Evolutionary conservation across 2,797 vertebrate genomes (phyloP).

Genomic region (Microchirus variegatus): DNA sequence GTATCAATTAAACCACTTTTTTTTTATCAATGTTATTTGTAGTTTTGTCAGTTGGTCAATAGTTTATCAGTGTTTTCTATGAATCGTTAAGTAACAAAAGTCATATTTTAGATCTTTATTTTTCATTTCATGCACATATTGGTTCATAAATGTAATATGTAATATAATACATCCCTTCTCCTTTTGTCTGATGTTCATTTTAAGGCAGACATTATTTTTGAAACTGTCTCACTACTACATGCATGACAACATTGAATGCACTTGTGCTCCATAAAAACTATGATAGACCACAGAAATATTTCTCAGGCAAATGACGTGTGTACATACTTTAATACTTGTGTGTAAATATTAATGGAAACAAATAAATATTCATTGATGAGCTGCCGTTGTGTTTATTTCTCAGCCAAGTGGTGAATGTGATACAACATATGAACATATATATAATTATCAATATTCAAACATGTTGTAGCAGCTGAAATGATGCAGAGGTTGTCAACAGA

Average conservation of each 20-base stretch:
- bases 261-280: conserved; percentile 54
- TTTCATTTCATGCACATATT: conserved; percentile 43
- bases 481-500: conserved; percentile 16
- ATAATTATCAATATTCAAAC: background rate
- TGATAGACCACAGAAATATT: conserved; percentile 23
- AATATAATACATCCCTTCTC: conserved; percentile 7
- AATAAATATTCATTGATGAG: conserved; percentile 90
- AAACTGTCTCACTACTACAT: conserved; percentile 67
- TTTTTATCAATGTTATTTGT: conserved; percentile 36
- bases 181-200: conserved; percentile 37
- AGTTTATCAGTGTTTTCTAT: conserved; percentile 38
- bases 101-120: conserved; percentile 59
- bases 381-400: conserved; percentile 55
- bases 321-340: conserved; percentile 86
- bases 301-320: conserved; percentile 50
- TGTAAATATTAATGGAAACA: conserved; percentile 80
- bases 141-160: conserved; percentile 36
- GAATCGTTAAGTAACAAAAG: conserved; percentile 50
- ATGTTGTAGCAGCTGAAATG: conserved; percentile 17
- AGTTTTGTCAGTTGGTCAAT: conserved; percentile 6
- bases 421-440: conserved; percentile 5
- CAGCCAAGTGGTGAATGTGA: background rate
- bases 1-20: conserved; percentile 4
- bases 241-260: conserved; percentile 65
- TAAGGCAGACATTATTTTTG: conserved; percentile 27